These are phyloP conservation scores for Zoanthus gigantus DNA, from an alignment of 92 coral and sea anemone species.

Conservation along the genomic window DNA sequence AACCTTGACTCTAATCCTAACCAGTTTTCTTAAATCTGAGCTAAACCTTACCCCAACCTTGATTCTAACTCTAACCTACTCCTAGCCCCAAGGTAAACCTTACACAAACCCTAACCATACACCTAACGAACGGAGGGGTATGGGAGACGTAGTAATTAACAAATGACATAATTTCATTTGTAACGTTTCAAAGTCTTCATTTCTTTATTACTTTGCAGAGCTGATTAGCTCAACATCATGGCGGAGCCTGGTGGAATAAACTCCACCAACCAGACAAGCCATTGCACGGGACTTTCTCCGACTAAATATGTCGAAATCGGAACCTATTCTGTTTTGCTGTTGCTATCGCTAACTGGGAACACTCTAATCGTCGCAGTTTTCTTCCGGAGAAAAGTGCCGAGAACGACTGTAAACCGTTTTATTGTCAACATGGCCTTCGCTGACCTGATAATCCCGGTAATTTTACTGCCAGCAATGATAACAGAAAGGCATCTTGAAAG, in stretches of 20 bases:
- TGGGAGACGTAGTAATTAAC: too few species aligned
- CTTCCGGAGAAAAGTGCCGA: background rate
- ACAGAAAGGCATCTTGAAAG: background rate
- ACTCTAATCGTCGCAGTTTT: slow-evolving; percentile 27
- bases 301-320: slow-evolving; percentile 1
- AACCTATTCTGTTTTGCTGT: slow-evolving; percentile 16
- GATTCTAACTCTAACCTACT: too few species aligned
- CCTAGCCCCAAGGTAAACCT: too few species aligned
- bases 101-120: too few species aligned
- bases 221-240: background rate
- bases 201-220: background rate
- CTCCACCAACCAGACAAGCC: background rate
- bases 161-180: too few species aligned
- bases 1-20: too few species aligned
- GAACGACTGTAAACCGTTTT: slow-evolving; percentile 29
- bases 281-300: background rate
- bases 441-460: slow-evolving; percentile 23
- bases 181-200: too few species aligned
- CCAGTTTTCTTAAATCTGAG: too few species aligned
- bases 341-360: slow-evolving; percentile 16
- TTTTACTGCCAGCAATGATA: slow-evolving; percentile 28
- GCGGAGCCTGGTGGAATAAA: background rate
- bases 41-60: too few species aligned
- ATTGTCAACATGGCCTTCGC: slow-evolving; percentile 32
- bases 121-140: too few species aligned